Base-by-base conservation (phyloP, 1,140 invertebrate species). In the Halesus radiatus region DNA sequence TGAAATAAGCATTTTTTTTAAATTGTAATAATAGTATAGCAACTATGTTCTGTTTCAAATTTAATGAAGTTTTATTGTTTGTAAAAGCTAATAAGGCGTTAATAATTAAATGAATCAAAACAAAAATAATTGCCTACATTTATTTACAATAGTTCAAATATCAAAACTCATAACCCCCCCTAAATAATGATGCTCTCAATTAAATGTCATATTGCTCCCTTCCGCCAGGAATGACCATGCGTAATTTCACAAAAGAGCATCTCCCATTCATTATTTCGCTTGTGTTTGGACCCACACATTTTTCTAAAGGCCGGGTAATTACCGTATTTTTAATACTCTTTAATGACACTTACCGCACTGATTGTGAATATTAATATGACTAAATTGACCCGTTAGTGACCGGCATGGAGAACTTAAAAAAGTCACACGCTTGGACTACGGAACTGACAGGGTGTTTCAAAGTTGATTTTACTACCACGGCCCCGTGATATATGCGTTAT, bases 311-410 rank as follows among this genome's bases (percentile, higher is more conserved):
- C 23, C 72, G 53, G 70, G 72, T 60, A 75, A 75, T 75, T 75
- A 75, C 13, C 13, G 18, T 15, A 18, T 79, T 81, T 83, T 83
- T 80, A 83, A 80, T 78, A 50, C 76, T 1, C 54, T 78, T 72
- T 70, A 58, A 78, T 23, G 37, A 53, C 81, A 79, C 79, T 83
- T 74, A 76, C 37, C 37, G 29, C 76, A 77, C 76, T 77, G 82
- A 83, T 83, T 83, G 78, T 83, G 79, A 83, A 83, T 81, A 80
- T 74, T 80, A 83, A 78, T 83, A 81, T 60, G 58, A 29, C 52
- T 70, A 76, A 81, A 81, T 83, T 83, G 82, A 83, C 82, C 82
- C 80, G 72, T 45, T 76, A 20, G 68, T 83, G 82, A 83, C 82
- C 82, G 60, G 78, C 56, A 45, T 16, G 64, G 66, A 66, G 68